Evolutionary conservation across 2,113 vertebrate species (phyloP), one percentile per base, ranked within the genome.

Genomic region (Hipposideros armiger): DNA sequence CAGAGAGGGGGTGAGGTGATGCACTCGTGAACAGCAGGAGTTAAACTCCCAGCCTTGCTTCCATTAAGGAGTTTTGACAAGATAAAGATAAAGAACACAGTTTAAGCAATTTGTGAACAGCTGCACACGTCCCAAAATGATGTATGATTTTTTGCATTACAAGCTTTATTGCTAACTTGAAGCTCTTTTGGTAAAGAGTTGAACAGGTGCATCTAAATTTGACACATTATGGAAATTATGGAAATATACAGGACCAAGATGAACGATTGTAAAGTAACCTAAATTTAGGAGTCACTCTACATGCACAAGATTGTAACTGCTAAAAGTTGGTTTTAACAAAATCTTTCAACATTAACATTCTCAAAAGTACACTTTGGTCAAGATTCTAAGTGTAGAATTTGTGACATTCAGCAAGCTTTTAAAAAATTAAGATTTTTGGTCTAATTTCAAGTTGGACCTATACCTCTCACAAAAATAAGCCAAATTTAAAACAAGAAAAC

Each of bases 1-100:
- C 74, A 96, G 84, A 80, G 87, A 50, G 58, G 13, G 62, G 24
- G 4, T 5, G 87, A 91, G 74, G 96, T 93, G 95, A 96, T 11
- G 15, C 90, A 90, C 50, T 80, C 45, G 83, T 50, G 42, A 97
- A 96, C 91, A 96, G 93, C 94, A 98, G 95, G 94, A 98, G 97
- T 97, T 94, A 95, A 98, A 98, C 70, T 95, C 67, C 32, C 28
- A 58, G 96, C 28, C 74, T 97, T 95, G 70, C 81, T 95, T 84
- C 95, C 82, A 91, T 96, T 96, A 98, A 85, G 91, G 96, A 94
- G 76, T 87, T 97, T 77, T 96, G 97, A 97, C 84, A 97, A 96
- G 92, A 95, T n/a, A 87, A 96, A 95, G 94, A 91, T 52, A 72
- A 80, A 97, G 94, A 95, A 92, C 30, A 30, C 22, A 92, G 83